Percentiles rank a stretch among this genome's conserved stretches.
Evolutionary conservation across 2,888 invertebrate genomes (phyloP).

Genomic region (Dryobota labecula): DNA sequence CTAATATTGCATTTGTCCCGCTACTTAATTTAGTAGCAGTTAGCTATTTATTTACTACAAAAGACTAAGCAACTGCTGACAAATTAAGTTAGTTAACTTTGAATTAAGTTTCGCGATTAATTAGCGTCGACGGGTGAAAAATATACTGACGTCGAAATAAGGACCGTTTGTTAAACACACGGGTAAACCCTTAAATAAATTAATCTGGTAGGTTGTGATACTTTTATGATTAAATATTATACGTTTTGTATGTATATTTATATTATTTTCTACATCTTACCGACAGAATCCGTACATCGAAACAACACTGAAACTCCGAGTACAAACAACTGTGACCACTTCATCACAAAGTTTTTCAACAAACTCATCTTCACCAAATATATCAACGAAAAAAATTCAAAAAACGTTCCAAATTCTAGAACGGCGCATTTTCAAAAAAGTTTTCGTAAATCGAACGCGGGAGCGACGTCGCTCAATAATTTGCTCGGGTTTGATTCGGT

Average conservation of each 20-base stretch:
- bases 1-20: slow-evolving; percentile 15
- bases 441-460: slow-evolving; percentile 67
- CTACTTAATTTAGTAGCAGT: slow-evolving; percentile 17
- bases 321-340: slow-evolving; percentile 79
- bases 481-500: slow-evolving; percentile 57
- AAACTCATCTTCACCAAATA: slow-evolving; percentile 68
- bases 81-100: slow-evolving; percentile 56
- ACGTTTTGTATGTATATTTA: background rate
- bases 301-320: slow-evolving; percentile 87
- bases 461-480: slow-evolving; percentile 53
- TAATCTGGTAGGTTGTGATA: background rate
- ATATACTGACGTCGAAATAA: slow-evolving; percentile 21
- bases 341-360: slow-evolving; percentile 78
- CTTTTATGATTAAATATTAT: background rate
- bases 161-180: slow-evolving; percentile 25
- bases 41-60: slow-evolving; percentile 45
- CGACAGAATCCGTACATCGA: slow-evolving; percentile 85
- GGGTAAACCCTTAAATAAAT: background rate
- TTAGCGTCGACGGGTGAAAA: slow-evolving; percentile 46
- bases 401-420: slow-evolving; percentile 64
- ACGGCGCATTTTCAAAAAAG: slow-evolving; percentile 65
- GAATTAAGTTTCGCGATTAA: slow-evolving; percentile 56
- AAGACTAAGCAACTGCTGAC: slow-evolving; percentile 36
- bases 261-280: slow-evolving; percentile 74
- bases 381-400: slow-evolving; percentile 46